Conservation (phyloP, 2,797 vertebrate genomes). For the Simalia tracyae region DNA sequence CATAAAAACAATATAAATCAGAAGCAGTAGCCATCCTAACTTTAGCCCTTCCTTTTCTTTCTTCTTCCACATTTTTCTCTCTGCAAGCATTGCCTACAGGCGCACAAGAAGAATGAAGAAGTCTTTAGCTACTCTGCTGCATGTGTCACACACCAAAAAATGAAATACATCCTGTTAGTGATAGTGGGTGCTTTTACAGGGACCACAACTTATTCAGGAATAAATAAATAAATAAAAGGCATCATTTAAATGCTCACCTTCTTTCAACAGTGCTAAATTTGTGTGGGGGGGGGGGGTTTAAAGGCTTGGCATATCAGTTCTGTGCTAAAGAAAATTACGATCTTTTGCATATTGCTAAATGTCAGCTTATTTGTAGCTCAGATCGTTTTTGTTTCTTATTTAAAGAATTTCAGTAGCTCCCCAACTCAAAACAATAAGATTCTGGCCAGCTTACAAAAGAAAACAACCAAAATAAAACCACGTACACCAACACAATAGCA, state of each 20-base stretch:
- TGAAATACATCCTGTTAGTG: not conserved
- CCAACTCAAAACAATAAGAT: too few relatives aligned
- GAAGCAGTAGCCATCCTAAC: constrained; percentile 35
- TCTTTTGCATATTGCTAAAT: constrained; percentile 66
- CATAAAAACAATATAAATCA: not conserved
- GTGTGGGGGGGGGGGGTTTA: too few relatives aligned
- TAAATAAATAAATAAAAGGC: not conserved
- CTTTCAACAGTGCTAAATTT: constrained; percentile 36
- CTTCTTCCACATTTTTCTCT: not conserved
- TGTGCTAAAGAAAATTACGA: constrained; percentile 43
- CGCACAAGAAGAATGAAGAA: not conserved
- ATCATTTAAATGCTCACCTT: not conserved
- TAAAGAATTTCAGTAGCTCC: too few relatives aligned
- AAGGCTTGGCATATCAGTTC: constrained; percentile 66
- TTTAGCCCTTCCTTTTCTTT: not conserved
- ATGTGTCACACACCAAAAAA: not conserved
- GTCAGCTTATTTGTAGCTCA: constrained; percentile 48
- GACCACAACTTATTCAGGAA: constrained; percentile 19
- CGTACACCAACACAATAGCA: too few relatives aligned
- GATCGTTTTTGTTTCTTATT: not conserved
- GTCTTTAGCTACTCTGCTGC: not conserved
- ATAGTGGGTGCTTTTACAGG: not conserved
- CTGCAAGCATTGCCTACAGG: constrained; percentile 50
- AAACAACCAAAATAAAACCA: too few relatives aligned
- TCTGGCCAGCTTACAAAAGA: too few relatives aligned